phyloP scores from a whole-genome alignment of 2,888 invertebrate genomes.

The Aleiodes leptofemur region DNA sequence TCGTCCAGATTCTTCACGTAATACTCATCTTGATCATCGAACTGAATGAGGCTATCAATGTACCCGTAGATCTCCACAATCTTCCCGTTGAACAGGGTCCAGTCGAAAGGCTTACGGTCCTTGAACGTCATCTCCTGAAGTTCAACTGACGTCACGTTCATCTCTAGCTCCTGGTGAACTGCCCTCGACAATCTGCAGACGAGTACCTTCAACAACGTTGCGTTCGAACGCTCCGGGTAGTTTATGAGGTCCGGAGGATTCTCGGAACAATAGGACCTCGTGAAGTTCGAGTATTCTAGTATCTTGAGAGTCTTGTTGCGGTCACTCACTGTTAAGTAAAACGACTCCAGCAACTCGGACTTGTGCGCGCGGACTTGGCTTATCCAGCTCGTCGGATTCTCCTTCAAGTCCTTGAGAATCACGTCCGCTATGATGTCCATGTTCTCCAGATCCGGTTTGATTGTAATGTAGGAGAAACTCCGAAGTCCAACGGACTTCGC shows the following conservation, averaged over 20 bases:
- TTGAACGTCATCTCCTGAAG: constrained; percentile 46
- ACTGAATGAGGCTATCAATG: constrained; percentile 63
- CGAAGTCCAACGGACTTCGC: constrained; percentile 61
- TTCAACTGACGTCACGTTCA: constrained; percentile 58
- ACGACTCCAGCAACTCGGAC: constrained; percentile 64
- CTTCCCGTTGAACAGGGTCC: constrained; percentile 67
- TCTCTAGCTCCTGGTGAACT: constrained; percentile 60
- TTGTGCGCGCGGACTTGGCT: constrained; percentile 61
- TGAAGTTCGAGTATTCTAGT: constrained; percentile 67
- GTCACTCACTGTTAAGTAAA: constrained; percentile 66
- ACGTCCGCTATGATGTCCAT: constrained; percentile 64
- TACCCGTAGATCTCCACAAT: constrained; percentile 64
- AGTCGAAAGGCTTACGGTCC: constrained; percentile 59
- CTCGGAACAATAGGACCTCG: constrained; percentile 61
- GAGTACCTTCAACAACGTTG: constrained; percentile 62
- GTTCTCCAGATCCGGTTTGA: constrained; percentile 63
- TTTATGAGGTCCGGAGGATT: constrained; percentile 60
- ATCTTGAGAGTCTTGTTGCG: constrained; percentile 65
- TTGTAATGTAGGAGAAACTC: constrained; percentile 62
- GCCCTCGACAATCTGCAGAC: constrained; percentile 64
- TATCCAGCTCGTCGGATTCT: constrained; percentile 63
- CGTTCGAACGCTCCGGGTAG: constrained; percentile 66
- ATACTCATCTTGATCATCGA: constrained; percentile 54
- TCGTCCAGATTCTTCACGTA: constrained; percentile 52
- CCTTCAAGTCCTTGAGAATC: constrained; percentile 59